Percentiles rank a stretch among this genome's conserved stretches.
These are phyloP conservation scores for Elachura formosa DNA, from an alignment of 2,113 vertebrate species.

Conservation along the genomic window DNA sequence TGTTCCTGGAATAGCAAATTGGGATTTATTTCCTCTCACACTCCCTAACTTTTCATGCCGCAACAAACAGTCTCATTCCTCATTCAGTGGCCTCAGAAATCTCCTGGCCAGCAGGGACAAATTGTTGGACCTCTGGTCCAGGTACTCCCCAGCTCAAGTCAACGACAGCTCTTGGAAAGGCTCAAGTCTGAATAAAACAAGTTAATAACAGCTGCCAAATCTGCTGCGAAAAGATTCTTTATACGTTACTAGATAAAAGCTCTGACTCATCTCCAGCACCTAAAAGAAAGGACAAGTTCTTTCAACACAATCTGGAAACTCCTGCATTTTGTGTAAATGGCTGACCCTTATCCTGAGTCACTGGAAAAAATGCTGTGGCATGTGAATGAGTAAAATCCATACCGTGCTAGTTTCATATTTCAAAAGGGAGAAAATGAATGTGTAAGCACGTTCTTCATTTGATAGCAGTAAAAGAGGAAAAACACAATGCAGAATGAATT, in stretches of 20 bases:
- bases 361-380: slow-evolving; percentile 63
- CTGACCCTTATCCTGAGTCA: slow-evolving; percentile 72
- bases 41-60: not conserved
- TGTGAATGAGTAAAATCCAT: slow-evolving; percentile 62
- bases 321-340: slow-evolving; percentile 62
- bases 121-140: not conserved
- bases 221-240: slow-evolving; percentile 30
- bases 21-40: not conserved
- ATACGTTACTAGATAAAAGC: slow-evolving; percentile 28
- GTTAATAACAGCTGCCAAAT: slow-evolving; percentile 12
- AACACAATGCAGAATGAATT: not conserved
- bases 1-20: not conserved
- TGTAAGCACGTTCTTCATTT: slow-evolving; percentile 7
- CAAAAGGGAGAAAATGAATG: slow-evolving; percentile 45
- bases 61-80: not conserved
- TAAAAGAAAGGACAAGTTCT: slow-evolving; percentile 61
- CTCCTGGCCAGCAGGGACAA: not conserved
- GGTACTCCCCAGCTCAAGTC: not conserved
- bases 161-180: not conserved
- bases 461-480: not conserved
- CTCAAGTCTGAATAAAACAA: not conserved
- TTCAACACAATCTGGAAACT: slow-evolving; percentile 72
- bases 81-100: not conserved
- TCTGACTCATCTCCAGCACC: slow-evolving; percentile 35
- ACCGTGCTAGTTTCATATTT: slow-evolving; percentile 37